Base-by-base conservation (phyloP, 2,888 invertebrate species). In the Caenorhabditis drosophilae region DNA sequence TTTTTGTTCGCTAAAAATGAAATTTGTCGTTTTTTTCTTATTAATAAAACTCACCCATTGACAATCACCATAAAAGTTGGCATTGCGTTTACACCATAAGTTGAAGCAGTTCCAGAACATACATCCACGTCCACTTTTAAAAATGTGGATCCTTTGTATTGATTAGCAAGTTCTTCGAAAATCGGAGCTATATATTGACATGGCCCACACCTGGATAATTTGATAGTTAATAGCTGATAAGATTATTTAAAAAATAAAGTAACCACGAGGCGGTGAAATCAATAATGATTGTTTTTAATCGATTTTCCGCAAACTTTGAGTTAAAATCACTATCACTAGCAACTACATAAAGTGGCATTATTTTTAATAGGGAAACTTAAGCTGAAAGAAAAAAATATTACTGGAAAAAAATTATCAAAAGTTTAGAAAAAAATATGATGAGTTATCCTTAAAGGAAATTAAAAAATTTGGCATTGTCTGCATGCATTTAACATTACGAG, bases 21-120 rank as follows among this genome's bases (percentile, higher is more conserved):
- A 36, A 36, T 9, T 9, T 9, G 7, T 9, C 31, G 31, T 12
- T 31, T 12, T 20, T 18, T 40, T 40, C 15, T 23, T 7, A 15
- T 36, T 36, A 42, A 11, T 2, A 42, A 42, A 23, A 12, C 18
- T 27, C 25, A 78, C 75, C 83, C 83, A 70, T 84, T 95, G 76
- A 91, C 89, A 84, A 92, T 96, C 84, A 97, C 93, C 75, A 94
- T 89, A 84, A 99, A 99, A 0, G 98, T 99, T 23, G 98, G 98
- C 95, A 98, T 96, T 0, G 95, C 93, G 56, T 90, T 90, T 40
- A 99, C 91, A 53, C 92, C 92, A 84, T 96, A 91, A 15, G 89
- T 87, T 27, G 90, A 89, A 1, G 96, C 93, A 11, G 72, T 63
- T 26, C 75, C 70, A 54, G 60, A 66, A 53, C 79, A 80, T 46